Conservation (phyloP, 2,888 invertebrate species). For the Alloscopus bannaensis region DNA sequence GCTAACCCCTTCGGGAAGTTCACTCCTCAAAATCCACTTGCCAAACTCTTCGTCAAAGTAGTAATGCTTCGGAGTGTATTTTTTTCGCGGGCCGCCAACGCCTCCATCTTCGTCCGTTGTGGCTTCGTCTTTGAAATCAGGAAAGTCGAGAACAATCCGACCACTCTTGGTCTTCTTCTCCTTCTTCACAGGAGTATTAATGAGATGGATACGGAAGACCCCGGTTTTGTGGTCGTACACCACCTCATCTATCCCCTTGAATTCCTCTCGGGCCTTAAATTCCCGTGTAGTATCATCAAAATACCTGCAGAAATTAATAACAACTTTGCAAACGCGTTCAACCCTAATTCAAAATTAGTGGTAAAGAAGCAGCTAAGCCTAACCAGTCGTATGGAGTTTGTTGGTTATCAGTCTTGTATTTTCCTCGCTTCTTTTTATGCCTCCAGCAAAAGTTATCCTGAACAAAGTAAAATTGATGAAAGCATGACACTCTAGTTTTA, state of each 20-base stretch:
- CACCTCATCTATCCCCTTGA: slow-evolving; percentile 40
- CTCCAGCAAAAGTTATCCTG: slow-evolving; percentile 53
- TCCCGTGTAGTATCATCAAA: slow-evolving; percentile 24
- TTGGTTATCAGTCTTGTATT: slow-evolving; percentile 40
- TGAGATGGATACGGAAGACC: slow-evolving; percentile 30
- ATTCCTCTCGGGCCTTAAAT: slow-evolving; percentile 42
- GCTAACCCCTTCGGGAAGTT: slow-evolving; percentile 14
- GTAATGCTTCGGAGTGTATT: slow-evolving; percentile 11
- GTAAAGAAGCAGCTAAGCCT: no score
- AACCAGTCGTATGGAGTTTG: slow-evolving; percentile 57
- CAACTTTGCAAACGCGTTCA: no score
- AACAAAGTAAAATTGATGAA: no score
- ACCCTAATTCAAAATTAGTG: no score
- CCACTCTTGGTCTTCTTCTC: slow-evolving; percentile 25
- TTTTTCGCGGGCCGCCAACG: not conserved
- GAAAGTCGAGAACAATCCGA: not conserved
- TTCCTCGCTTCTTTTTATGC: slow-evolving; percentile 43
- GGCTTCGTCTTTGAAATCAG: slow-evolving; percentile 18
- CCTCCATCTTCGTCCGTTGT: slow-evolving; percentile 8
- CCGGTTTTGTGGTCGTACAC: slow-evolving; percentile 36
- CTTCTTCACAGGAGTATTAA: not conserved
- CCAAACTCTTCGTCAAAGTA: slow-evolving; percentile 53
- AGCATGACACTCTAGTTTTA: no score
- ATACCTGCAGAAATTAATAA: no score
- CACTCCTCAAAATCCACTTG: slow-evolving; percentile 38